Percentiles rank a stretch among this genome's conserved stretches.
Evolutionary conservation across 2,113 vertebrate species (phyloP).

Genomic region (Leucopsar rothschildi): DNA sequence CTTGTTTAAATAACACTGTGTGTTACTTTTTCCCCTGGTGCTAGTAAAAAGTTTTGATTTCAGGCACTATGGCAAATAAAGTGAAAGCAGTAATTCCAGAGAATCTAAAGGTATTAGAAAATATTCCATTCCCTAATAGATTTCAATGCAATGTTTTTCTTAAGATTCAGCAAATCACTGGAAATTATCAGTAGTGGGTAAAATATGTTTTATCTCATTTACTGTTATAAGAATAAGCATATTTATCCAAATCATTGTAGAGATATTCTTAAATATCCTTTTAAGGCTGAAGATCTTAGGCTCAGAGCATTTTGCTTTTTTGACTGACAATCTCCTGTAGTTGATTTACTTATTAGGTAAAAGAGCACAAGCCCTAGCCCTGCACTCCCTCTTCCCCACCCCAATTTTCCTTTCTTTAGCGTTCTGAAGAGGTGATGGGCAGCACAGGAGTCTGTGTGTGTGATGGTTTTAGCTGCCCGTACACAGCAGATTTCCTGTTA

Average conservation of each 20-base stretch:
- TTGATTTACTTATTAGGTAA: accelerated
- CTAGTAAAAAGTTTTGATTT: not conserved
- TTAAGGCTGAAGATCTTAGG: not conserved
- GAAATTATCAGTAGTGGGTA: not conserved
- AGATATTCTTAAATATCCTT: not conserved
- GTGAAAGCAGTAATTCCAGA: not conserved
- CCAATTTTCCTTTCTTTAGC: not conserved
- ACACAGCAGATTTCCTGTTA: accelerated
- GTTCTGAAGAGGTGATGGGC: not conserved
- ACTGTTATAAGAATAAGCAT: not conserved
- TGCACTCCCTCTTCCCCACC: not conserved
- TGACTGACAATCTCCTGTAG: not conserved
- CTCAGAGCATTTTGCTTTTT: not conserved
- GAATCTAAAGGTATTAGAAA: not conserved
- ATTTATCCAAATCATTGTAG: not conserved
- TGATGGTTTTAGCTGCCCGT: not conserved
- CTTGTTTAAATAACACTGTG: not conserved
- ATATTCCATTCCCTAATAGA: not conserved
- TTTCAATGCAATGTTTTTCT: not conserved
- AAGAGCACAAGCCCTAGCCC: not conserved
- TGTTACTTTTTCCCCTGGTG: not conserved
- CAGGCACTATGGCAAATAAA: not conserved
- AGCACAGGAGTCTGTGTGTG: accelerated
- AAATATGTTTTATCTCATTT: not conserved
- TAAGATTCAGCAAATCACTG: not conserved